These are phyloP conservation scores for Calycopis cecrops DNA, from an alignment of 1,140 invertebrate species.

Conservation along the genomic window DNA sequence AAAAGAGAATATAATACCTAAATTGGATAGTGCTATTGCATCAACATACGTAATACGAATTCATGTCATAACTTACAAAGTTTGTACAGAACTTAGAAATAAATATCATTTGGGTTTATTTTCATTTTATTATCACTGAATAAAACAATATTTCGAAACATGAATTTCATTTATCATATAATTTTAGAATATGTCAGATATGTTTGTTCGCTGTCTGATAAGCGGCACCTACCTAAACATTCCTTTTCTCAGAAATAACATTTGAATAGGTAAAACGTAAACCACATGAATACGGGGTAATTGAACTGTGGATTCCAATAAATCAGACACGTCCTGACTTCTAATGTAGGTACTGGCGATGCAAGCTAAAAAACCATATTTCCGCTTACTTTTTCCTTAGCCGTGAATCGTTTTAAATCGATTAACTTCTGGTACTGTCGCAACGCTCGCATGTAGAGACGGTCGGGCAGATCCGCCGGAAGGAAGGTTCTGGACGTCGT, in stretches of 20 bases:
- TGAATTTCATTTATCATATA: no score
- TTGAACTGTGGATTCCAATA: slow-evolving; percentile 23
- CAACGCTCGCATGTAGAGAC: slow-evolving; percentile 76
- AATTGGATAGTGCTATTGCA: no score
- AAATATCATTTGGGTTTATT: no score
- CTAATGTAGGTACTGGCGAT: slow-evolving; percentile 26
- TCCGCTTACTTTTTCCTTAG: slow-evolving; percentile 70
- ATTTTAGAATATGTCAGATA: no score
- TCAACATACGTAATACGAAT: no score
- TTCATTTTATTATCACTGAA: no score
- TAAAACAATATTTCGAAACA: no score
- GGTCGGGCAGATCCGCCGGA: slow-evolving; percentile 74
- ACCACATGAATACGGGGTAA: slow-evolving; percentile 28
- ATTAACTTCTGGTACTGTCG: slow-evolving; percentile 78
- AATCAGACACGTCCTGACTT: slow-evolving; percentile 25
- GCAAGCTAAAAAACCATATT: slow-evolving; percentile 24
- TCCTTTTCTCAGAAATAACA: slow-evolving; percentile 7
- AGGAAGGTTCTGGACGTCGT: slow-evolving; percentile 60
- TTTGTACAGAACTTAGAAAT: no score
- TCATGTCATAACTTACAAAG: no score
- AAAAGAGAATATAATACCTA: no score
- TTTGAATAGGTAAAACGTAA: slow-evolving; percentile 23
- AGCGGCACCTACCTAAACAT: no score
- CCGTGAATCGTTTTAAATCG: slow-evolving; percentile 59
- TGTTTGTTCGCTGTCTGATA: no score